Base-by-base conservation (phyloP, 2,888 invertebrate species). In the Bombylius major region DNA sequence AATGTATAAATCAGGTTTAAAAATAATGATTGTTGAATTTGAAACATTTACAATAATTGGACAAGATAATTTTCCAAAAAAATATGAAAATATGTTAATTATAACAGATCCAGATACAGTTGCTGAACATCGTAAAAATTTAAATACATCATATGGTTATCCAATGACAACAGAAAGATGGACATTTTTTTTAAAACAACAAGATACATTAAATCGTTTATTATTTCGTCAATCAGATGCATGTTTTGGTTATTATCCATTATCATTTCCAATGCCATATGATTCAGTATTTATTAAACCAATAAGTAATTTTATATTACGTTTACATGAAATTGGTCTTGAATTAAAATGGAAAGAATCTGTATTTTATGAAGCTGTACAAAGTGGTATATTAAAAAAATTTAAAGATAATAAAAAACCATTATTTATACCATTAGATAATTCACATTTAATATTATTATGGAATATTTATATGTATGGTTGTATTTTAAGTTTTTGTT, bases 261-360 rank as follows among this genome's bases (percentile, higher is more conserved):
- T 65, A 23, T 64, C 65, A 5, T 66, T 66, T 56, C 53, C 65
- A 5, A 52, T 65, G 58, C 62, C 65, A 9, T 50, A 48, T 11
- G 65, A 66, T 44, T 65, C 67, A 8, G 65, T 65, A 12, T 66
- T 64, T 48, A 64, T 65, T 50, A 47, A 49, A 12, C 59, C 62
- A 1, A 49, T 67, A 31, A 65, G 65, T 57, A 61, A 60, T 12
- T 66, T 66, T 34, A 63, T 64, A n/a, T 50, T 65, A 47, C 58
- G 63, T 5, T 51, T 58, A 2, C 56, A 54, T 32, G 57, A 62
- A 6, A 61, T 63, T 1, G 67, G 67, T 1, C 57, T 67, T n/a
- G 59, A 62, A 4, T 58, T 55, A 1, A 65, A 65, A 54, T 67
- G 66, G 66, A 8, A 51, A 12, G 42, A 36, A 11, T 9, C 39